These are phyloP conservation scores for Polylopha cassiicola DNA, from an alignment of 2,888 invertebrate species.

Conservation along the genomic window DNA sequence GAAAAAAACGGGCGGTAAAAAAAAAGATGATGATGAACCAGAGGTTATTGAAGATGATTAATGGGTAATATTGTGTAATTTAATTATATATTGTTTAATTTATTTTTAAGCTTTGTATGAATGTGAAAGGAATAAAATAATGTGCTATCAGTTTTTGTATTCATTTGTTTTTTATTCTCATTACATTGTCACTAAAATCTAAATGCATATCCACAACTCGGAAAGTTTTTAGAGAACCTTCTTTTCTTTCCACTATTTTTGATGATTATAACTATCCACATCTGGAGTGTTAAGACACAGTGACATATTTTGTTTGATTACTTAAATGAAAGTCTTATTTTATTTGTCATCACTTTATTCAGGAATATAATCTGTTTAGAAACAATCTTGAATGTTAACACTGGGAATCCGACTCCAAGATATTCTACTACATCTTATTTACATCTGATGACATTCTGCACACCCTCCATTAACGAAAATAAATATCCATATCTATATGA, in stretches of 20 bases:
- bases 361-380: constrained; percentile 63
- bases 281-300: too few species aligned
- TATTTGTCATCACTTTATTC: constrained; percentile 55
- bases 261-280: too few species aligned
- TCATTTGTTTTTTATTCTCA: too few species aligned
- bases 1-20: constrained; percentile 65
- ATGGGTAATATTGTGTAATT: constrained; percentile 33
- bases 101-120: constrained; percentile 20
- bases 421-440: constrained; percentile 41
- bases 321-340: constrained; percentile 30
- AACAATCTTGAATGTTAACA: constrained; percentile 51
- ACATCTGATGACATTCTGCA: constrained; percentile 38
- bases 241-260: too few species aligned
- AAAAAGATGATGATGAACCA: constrained; percentile 62
- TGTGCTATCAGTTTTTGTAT: too few species aligned
- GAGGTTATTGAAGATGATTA: constrained; percentile 66
- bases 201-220: too few species aligned
- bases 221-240: too few species aligned
- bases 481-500: constrained; percentile 49
- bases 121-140: too few species aligned
- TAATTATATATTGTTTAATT: constrained; percentile 32
- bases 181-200: too few species aligned
- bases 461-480: constrained; percentile 58
- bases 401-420: constrained; percentile 29
- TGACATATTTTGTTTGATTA: neutral